Base-by-base conservation (phyloP, 2,888 invertebrate species). In the Rugalucina vietnamica region DNA sequence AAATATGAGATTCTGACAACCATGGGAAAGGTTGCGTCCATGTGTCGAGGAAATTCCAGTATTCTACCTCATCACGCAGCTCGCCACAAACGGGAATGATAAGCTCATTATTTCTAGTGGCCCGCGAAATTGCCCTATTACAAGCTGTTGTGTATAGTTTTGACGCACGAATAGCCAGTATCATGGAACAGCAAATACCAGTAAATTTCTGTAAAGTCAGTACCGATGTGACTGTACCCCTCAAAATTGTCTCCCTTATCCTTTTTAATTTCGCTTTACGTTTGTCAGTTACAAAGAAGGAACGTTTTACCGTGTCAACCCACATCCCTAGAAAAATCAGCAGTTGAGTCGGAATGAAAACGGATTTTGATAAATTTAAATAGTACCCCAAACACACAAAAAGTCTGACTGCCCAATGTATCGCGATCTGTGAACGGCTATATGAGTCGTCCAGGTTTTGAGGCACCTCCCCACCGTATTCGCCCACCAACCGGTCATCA, bases 401-500 rank as follows among this genome's bases (percentile, higher is more conserved):
- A 4, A 54, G 21, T 54, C n/a, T 54, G 14, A 54, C n/a, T 14
- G 54, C n/a, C 10, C 14, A 4, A 8, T 21, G 8, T 54, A 21
- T 54, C 4, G 54, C 54, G 21, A 54, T 54, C 4, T n/a, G n/a
- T 18, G 54, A 18, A 4, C 54, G 10, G n/a, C 21, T n/a, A 21
- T 14, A 36, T 49, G 50, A 21, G 54, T 54, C 54, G 3, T 54
- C 54, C 14, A 54, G 54, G 3, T 54, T n/a, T 14, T 8, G 24
- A 36, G 71, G 37, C 27, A 43, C 70, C 18, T 29, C 1, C 10
- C 78, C 71, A 43, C 54, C 71, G 32, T 36, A 78, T 78, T 78
- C 78, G 43, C 71, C 78, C 32, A 54, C 36, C 36, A 78, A 54
- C 49, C 78, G 29, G 71, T 78, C 78, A 71, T 78, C 78, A 24